Evolutionary conservation across 2,113 vertebrate genomes (phyloP).

Genomic region (Heptranchias perlo): DNA sequence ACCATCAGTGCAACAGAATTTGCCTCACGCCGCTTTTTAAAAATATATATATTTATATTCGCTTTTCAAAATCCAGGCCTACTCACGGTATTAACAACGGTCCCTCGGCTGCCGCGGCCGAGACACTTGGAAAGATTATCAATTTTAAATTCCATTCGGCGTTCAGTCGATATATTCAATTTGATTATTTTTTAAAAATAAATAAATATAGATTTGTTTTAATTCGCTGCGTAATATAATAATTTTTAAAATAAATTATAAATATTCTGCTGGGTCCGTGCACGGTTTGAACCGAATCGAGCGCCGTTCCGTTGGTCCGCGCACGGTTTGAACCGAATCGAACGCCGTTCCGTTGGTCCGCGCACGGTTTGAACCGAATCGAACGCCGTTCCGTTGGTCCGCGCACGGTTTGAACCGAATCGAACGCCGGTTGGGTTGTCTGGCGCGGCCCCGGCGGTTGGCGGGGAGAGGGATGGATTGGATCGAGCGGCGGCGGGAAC

Average conservation of each 20-base stretch:
- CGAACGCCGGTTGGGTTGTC: no score
- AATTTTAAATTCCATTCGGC: no score
- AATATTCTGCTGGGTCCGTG: background rate
- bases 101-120: no score
- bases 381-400: background rate
- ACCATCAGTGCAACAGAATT: background rate
- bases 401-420: background rate
- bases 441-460: background rate
- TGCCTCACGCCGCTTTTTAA: no score
- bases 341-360: background rate
- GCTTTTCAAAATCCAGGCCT: background rate
- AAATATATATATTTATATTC: no score
- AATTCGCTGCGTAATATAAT: no score
- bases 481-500: constrained; percentile 45
- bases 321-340: background rate
- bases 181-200: background rate
- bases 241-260: background rate
- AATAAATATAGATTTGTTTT: background rate
- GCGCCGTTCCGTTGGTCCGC: background rate
- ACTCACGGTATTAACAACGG: no score
- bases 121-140: no score
- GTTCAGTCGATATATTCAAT: no score
- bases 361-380: background rate
- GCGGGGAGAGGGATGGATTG: background rate
- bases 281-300: background rate